Base-by-base conservation (phyloP, 2,113 vertebrate species). In the Heloderma charlesbogerti region DNA sequence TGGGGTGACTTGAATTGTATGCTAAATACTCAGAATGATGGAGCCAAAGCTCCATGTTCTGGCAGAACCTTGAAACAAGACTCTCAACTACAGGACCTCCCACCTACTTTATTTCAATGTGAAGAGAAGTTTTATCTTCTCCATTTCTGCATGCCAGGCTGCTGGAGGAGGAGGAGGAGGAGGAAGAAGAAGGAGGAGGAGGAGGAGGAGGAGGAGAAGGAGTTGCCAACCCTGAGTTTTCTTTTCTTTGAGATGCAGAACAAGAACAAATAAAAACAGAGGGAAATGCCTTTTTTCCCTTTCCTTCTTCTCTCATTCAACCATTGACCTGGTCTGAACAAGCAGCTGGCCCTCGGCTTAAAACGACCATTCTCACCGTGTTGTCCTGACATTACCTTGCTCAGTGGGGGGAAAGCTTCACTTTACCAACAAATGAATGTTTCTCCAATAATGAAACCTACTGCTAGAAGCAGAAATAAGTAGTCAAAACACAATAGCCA, bases 391-490 rank as follows among this genome's bases (percentile, higher is more conserved):
- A 91, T 88, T 78, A 89, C 69, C 45, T 78, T 34, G 15, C 51
- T 88, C 43, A 86, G 34, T 16, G 88, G 87, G 77, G 37, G 27
- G 92, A 27, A 93, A 92, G 78, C 66, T 77, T 83, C 57, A 29
- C 31, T 48, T 45, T 69, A 82, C 48, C 77, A 90, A 12, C 88
- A 67, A 92, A 60, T 8, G 31, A 20, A 45, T 92, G 87, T 85
- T 95, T 93, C 88, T 92, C 81, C 91, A 77, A 37, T 10, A 20
- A 90, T 69, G 74, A 92, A 95, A 91, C 63, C 29, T 89, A 85
- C 88, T 92, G 86, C 12, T 88, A 90, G 43, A 78, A 88, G 86
- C 88, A 88, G 89, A 92, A 93, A 91, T 83, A 77, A 69, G 63
- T 34, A 40, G 34, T 48, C 31, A 54, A 89, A 85, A 89, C 48